Evolutionary conservation across 2,888 invertebrate species (phyloP), one percentile per base, ranked within the genome.

Genomic region (Sipha maydis): DNA sequence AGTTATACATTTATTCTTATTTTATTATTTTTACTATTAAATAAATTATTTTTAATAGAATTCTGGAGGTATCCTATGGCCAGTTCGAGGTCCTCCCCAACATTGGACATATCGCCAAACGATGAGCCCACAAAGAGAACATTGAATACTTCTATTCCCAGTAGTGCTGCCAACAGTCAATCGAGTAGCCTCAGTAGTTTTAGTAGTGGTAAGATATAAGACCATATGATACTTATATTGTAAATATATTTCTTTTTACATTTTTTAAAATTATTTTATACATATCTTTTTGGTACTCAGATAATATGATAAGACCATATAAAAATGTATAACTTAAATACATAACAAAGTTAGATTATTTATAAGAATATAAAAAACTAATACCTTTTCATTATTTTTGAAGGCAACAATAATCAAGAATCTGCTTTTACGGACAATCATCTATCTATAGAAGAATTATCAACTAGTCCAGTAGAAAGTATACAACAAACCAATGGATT

Each of bases 121-220:
- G 85, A 83, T n/a, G 90, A 88, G 28, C 56, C 89, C 17, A 89
- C 85, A 9, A 89, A 90, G 73, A 82, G 89, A 38, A 88, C 86
- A 19, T 80, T 88, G 31, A 88, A 90, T 76, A 90, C 90, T 11
- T 90, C 91, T 54, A 90, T 91, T 71, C 90, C 90, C 34, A 92
- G 92, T 91, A 91, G 86, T 89, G 90, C 90, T 90, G 92, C 92
- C 91, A 92, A 92, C 90, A 92, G 92, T 90, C 92, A 92, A 90
- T 95, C 94, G 90, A 95, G 95, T 91, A 95, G 95, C 93, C 94
- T 96, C 91, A 95, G 95, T 92, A 95, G 95, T 91, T 95, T 96
- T 92, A 91, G 91, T 75, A 93, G 94, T 90, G 94, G 95, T 93
- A 91, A 92, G 90, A 92, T 54, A 56, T 38, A 69, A 76, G 25